These are phyloP conservation scores for Distichodus sexfasciatus DNA, from an alignment of 2,797 vertebrate species.

Conservation along the genomic window DNA sequence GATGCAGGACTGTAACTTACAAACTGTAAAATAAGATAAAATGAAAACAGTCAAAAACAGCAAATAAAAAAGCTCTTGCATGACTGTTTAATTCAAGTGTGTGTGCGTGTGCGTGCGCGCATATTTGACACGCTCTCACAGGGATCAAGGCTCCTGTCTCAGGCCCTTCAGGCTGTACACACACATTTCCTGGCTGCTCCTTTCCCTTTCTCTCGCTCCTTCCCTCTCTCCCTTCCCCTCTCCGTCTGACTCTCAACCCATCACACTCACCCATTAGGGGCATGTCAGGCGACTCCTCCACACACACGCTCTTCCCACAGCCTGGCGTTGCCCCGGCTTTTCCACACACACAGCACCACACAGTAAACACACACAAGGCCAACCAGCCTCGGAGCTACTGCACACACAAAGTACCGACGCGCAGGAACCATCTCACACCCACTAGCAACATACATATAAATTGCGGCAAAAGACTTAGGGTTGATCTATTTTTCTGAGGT, in stretches of 20 bases:
- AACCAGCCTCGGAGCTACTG: neutral
- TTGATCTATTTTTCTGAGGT: no score
- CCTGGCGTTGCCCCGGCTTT: neutral
- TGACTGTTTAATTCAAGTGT: no score
- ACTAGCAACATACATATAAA: neutral
- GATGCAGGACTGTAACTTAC: no score
- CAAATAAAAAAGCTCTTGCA: no score
- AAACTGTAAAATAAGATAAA: no score
- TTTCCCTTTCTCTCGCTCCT: conserved; percentile 3
- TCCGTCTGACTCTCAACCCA: neutral
- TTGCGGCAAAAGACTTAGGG: no score
- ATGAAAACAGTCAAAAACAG: no score
- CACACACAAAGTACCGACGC: neutral
- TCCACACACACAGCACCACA: conserved; percentile 3
- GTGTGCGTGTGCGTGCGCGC: no score
- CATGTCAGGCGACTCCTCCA: conserved; percentile 33
- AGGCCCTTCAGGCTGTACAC: conserved; percentile 31
- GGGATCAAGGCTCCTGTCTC: neutral
- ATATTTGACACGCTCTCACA: no score
- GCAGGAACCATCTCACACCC: neutral
- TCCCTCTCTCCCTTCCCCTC: neutral
- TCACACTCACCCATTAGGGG: conserved; percentile 14
- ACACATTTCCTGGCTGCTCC: conserved; percentile 29
- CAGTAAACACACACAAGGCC: conserved; percentile 32
- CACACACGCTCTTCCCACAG: conserved; percentile 3